Conservation (phyloP, 2,888 invertebrate species). For the Azorinus chamasolen region DNA sequence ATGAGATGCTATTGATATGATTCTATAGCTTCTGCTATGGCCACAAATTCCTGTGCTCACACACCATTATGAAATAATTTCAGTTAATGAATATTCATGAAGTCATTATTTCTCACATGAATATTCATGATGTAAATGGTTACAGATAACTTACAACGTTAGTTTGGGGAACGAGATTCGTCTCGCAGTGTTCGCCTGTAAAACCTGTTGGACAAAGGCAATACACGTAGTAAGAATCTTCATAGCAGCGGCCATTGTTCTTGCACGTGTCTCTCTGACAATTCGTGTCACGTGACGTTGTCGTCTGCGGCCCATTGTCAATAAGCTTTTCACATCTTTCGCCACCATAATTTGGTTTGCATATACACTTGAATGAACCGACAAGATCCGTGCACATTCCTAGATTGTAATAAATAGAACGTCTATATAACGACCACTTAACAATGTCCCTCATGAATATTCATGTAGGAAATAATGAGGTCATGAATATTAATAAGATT, state of each 20-base stretch:
- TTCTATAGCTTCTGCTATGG: too few species aligned
- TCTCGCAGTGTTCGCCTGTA: slow-evolving; percentile 40
- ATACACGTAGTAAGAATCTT: slow-evolving; percentile 30
- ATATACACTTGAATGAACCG: slow-evolving; percentile 38
- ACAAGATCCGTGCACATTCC: slow-evolving; percentile 47
- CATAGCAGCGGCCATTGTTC: slow-evolving; percentile 47
- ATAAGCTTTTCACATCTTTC: slow-evolving; percentile 20
- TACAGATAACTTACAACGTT: too few species aligned
- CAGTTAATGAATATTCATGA: too few species aligned
- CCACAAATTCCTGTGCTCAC: too few species aligned
- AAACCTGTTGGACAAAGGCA: slow-evolving; percentile 49
- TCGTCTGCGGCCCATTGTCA: slow-evolving; percentile 19
- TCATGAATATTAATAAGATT: too few species aligned
- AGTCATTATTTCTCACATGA: too few species aligned
- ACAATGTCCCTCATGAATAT: too few species aligned
- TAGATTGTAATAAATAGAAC: neutral
- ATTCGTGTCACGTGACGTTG: slow-evolving; percentile 29
- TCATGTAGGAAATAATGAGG: too few species aligned
- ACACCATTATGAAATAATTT: too few species aligned
- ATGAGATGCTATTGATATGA: too few species aligned
- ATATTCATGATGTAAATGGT: too few species aligned
- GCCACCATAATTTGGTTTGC: slow-evolving; percentile 26
- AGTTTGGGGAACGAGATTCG: neutral
- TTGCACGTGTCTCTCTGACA: slow-evolving; percentile 25
- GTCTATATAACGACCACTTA: neutral